Evolutionary conservation across 2,797 vertebrate species (phyloP), one percentile per base, ranked within the genome.

Genomic region (Scolopax bukidnonensis): DNA sequence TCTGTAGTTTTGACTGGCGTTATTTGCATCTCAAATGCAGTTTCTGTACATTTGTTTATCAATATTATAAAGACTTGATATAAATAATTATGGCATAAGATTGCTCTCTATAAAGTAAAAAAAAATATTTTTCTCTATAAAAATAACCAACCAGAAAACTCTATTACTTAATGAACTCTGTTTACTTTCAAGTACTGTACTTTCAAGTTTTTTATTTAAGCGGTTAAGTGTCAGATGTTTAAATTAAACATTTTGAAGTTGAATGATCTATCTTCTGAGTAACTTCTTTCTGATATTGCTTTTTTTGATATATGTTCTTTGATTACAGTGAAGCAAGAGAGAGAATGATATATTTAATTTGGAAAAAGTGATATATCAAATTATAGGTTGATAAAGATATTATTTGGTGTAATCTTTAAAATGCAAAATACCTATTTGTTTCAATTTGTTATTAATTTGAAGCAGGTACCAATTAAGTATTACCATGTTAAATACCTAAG

Each of bases 181-280:
- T 36, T 36, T 36, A 36, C 36, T 36, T 36, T 36, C 36, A 36
- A 36, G 36, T 36, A 36, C 36, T 15, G 7, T 73, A 30, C 51
- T 91, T 97, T 92, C 47, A 83, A 27, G 53, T 88, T 80, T 74
- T 20, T 65, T 78, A 61, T 82, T 47, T n/a, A 74, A 54, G 15
- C 86, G 32, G 38, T 69, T 82, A 23, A 12, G 24, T 87, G 48
- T 61, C 23, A 76, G 57, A 43, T 76, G 9, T 87, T 87, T 75
- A 94, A 93, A 51, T 33, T 36, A 87, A 69, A 12, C 25, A 56
- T 94, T 95, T 70, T 87, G 50, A 93, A 93, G 54, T 28, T 88
- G 43, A 95, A 89, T 83, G 70, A 14, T 80, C 36, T 87, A 33
- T 84, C 71, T 73, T 91, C 51, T 86, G 40, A 89, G 63, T 69